These are phyloP conservation scores for Hippoglossus hippoglossus DNA, from an alignment of 2,797 vertebrate species.

Conservation along the genomic window DNA sequence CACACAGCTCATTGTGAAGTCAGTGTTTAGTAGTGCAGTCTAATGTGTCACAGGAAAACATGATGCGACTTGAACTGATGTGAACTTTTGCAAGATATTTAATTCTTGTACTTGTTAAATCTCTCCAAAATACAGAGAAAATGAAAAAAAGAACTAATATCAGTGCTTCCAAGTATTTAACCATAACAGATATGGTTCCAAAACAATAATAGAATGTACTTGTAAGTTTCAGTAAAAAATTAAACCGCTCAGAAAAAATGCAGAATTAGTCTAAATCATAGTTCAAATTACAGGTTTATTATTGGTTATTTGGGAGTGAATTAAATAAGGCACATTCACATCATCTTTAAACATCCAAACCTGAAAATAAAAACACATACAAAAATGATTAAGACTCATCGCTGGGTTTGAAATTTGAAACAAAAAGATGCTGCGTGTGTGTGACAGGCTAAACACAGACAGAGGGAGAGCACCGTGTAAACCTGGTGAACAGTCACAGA, in stretches of 20 bases:
- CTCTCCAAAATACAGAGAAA: too few species aligned
- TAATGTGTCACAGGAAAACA: too few species aligned
- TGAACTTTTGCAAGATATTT: too few species aligned
- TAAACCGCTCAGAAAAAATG: neutral
- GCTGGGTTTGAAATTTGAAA: neutral
- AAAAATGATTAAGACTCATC: constrained; percentile 67
- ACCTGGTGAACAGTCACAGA: too few species aligned
- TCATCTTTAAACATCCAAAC: constrained; percentile 63
- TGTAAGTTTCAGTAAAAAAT: neutral
- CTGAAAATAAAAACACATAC: constrained; percentile 52
- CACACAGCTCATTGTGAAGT: too few species aligned
- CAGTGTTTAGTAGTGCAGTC: too few species aligned
- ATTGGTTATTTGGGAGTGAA: constrained; percentile 62
- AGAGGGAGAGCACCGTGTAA: too few species aligned
- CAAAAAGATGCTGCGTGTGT: neutral
- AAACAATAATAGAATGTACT: neutral
- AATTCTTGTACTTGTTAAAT: too few species aligned
- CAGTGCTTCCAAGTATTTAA: too few species aligned
- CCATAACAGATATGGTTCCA: neutral
- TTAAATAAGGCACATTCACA: constrained; percentile 83
- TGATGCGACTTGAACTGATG: too few species aligned
- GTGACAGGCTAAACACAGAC: neutral
- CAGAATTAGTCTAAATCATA: constrained; percentile 7
- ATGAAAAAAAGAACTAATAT: too few species aligned
- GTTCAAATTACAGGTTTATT: constrained; percentile 58